Evolutionary conservation across 2,113 vertebrate species (phyloP).

Genomic region (Psettodes erumei): DNA sequence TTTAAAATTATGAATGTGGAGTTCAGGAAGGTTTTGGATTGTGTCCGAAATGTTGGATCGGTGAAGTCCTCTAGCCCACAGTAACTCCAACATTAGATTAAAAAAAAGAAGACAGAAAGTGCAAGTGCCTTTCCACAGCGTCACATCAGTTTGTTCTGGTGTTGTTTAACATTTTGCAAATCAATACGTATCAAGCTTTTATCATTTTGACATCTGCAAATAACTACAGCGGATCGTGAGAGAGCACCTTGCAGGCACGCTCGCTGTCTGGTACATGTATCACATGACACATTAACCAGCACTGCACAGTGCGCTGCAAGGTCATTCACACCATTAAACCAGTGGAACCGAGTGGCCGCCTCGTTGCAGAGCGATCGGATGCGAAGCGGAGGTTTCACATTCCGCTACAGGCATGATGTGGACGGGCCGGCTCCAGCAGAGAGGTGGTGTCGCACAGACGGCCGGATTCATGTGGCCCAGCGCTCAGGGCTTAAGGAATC

Average conservation of each 20-base stretch:
- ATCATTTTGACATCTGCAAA: background rate
- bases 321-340: background rate
- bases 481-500: conserved; percentile 48
- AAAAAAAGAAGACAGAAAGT: too few species aligned
- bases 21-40: too few species aligned
- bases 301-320: background rate
- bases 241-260: background rate
- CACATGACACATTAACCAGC: background rate
- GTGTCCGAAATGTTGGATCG: too few species aligned
- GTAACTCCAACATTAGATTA: background rate
- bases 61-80: background rate
- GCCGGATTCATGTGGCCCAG: conserved; percentile 44
- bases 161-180: too few species aligned
- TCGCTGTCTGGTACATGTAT: background rate
- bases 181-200: too few species aligned
- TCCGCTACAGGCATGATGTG: background rate
- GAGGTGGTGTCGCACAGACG: conserved; percentile 33
- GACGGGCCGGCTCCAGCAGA: conserved; percentile 9
- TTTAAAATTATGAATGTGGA: too few species aligned
- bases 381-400: background rate
- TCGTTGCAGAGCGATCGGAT: background rate
- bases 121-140: too few species aligned
- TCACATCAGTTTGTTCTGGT: too few species aligned
- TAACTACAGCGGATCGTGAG: background rate
- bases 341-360: background rate